phyloP scores from a whole-genome alignment of 2,113 vertebrate species.

The Sinocyclocheilus grahami region DNA sequence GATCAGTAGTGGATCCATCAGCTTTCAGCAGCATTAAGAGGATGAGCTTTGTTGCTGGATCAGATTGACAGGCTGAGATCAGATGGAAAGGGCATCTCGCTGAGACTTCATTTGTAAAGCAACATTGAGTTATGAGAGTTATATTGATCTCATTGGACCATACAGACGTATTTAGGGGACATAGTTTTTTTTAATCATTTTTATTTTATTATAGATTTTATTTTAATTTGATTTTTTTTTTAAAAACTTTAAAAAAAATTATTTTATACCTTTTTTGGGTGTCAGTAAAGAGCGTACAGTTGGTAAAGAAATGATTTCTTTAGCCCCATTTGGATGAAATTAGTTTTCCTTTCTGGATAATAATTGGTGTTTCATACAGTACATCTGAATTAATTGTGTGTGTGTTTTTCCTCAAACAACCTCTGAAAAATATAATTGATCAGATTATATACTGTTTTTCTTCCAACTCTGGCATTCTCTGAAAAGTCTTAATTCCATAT shows the following conservation, averaged over 20 bases:
- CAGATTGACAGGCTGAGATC: slow-evolving; percentile 10
- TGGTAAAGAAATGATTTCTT: not conserved
- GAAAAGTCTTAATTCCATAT: not conserved
- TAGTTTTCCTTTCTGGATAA: not conserved
- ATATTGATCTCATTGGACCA: not conserved
- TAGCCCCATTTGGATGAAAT: not conserved
- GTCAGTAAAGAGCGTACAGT: not conserved
- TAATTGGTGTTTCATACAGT: not conserved
- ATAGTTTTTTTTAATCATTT: no score
- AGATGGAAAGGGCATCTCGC: not conserved
- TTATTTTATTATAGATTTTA: no score
- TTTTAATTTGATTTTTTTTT: no score
- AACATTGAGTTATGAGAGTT: not conserved
- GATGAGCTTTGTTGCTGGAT: slow-evolving; percentile 2
- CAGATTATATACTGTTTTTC: no score
- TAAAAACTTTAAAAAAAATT: no score
- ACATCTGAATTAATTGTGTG: not conserved
- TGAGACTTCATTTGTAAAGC: slow-evolving; percentile 3
- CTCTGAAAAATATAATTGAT: not conserved
- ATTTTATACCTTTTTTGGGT: no score
- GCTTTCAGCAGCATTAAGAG: slow-evolving; percentile 19
- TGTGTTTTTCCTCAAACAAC: no score
- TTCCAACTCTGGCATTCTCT: no score
- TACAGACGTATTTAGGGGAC: not conserved
- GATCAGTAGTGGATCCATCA: slow-evolving; percentile 29